A percentile compares a stretch with the other conserved stretches of the same genome.
These are phyloP conservation scores for Lasiommata megera DNA, from an alignment of 2,888 invertebrate species.

Conservation along the genomic window DNA sequence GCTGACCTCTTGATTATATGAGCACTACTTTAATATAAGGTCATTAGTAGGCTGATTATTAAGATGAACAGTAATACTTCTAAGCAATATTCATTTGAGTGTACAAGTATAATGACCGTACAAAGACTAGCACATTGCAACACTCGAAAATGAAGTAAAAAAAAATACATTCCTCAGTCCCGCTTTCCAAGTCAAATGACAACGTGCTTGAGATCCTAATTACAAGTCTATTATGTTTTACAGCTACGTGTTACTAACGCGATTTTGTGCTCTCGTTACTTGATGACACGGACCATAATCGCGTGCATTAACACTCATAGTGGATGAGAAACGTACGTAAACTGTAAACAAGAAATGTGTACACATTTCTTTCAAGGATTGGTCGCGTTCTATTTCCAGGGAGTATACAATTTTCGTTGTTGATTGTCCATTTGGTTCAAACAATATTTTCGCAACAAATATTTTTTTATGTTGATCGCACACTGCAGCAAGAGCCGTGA, in stretches of 20 bases:
- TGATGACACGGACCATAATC: not conserved
- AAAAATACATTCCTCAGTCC: constrained; percentile 55
- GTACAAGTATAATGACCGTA: constrained; percentile 30
- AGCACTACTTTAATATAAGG: too few species aligned
- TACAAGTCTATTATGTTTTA: constrained; percentile 52
- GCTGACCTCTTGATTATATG: too few species aligned
- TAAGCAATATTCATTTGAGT: too few species aligned
- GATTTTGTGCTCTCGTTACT: not conserved
- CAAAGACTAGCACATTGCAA: constrained; percentile 42
- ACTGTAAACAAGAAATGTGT: constrained; percentile 1
- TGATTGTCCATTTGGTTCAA: constrained; percentile 47
- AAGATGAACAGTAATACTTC: too few species aligned
- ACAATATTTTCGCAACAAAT: constrained; percentile 56
- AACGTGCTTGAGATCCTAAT: constrained; percentile 61
- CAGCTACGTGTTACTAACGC: constrained; percentile 2
- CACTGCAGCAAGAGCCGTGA: not conserved
- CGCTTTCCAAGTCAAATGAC: constrained; percentile 71
- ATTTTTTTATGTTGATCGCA: constrained; percentile 6
- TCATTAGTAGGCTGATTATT: too few species aligned
- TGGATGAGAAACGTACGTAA: not conserved
- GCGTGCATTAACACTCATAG: constrained; percentile 19
- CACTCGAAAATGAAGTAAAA: constrained; percentile 54
- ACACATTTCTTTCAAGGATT: constrained; percentile 55
- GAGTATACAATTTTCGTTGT: too few species aligned
- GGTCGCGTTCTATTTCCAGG: constrained; percentile 65